phyloP scores from a whole-genome alignment of 2,113 vertebrate species.

The Cnemophilus loriae region DNA sequence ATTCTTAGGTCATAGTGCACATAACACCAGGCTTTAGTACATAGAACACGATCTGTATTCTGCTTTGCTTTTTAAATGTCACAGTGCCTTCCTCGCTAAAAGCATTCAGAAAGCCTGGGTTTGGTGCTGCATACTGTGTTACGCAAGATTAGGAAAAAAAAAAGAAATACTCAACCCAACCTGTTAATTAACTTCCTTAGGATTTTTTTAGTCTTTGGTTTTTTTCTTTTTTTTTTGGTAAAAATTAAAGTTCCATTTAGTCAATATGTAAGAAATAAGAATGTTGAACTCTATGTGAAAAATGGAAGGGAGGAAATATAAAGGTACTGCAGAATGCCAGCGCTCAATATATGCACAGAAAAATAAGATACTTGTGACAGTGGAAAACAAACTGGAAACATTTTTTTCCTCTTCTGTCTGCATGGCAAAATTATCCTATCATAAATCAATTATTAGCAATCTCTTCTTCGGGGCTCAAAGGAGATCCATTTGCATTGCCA shows the following conservation, averaged over 20 bases:
- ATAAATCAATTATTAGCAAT: background rate
- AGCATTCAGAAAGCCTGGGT: background rate
- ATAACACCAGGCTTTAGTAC: background rate
- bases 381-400: background rate
- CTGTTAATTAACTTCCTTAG: background rate
- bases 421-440: background rate
- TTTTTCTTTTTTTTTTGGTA: too few relatives aligned
- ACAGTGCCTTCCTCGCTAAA: background rate
- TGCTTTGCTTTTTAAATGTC: constrained; percentile 17
- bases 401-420: background rate
- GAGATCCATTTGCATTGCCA: background rate
- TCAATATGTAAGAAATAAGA: background rate
- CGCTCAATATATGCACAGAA: background rate
- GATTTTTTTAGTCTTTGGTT: background rate
- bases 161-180: background rate
- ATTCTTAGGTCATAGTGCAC: background rate
- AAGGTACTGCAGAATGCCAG: background rate
- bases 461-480: background rate
- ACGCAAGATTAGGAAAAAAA: background rate
- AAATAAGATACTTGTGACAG: background rate
- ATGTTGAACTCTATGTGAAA: background rate
- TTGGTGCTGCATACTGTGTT: background rate
- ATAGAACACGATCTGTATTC: background rate
- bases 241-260: background rate
- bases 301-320: background rate